Conservation (phyloP, 2,888 invertebrate genomes). For the Taphrorychus bicolor region DNA sequence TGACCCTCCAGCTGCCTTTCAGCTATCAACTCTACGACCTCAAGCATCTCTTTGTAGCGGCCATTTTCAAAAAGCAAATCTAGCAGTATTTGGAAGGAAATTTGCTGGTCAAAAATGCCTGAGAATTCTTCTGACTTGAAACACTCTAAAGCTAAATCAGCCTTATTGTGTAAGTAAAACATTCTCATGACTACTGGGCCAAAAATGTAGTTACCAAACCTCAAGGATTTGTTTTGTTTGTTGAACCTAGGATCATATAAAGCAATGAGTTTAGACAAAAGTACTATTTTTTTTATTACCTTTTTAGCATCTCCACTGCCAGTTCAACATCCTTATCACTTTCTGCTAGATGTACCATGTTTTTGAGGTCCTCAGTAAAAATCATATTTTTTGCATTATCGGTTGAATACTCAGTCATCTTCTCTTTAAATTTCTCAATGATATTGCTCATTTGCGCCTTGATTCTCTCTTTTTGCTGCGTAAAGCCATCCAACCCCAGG, state of each 20-base stretch:
- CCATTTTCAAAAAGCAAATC: slow-evolving; percentile 74
- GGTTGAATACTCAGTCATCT: slow-evolving; percentile 72
- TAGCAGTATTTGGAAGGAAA: slow-evolving; percentile 71
- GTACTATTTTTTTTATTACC: slow-evolving; percentile 52
- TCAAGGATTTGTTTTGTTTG: slow-evolving; percentile 70
- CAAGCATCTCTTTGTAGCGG: slow-evolving; percentile 71
- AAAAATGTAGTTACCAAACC: slow-evolving; percentile 83
- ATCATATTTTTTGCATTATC: slow-evolving; percentile 69
- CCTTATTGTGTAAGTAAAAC: slow-evolving; percentile 73
- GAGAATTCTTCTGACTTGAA: slow-evolving; percentile 68
- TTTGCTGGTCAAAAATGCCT: slow-evolving; percentile 76
- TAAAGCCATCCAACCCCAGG: slow-evolving; percentile 70
- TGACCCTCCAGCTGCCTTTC: slow-evolving; percentile 68
- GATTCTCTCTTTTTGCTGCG: slow-evolving; percentile 62
- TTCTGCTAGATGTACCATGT: slow-evolving; percentile 76
- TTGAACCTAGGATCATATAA: slow-evolving; percentile 65
- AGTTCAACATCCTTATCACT: slow-evolving; percentile 69
- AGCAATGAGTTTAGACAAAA: neutral
- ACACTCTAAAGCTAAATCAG: slow-evolving; percentile 70
- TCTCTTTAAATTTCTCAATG: slow-evolving; percentile 70
- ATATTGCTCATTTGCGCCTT: slow-evolving; percentile 69
- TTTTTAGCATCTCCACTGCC: slow-evolving; percentile 72
- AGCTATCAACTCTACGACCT: slow-evolving; percentile 69
- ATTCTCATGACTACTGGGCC: slow-evolving; percentile 85
- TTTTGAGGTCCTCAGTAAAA: slow-evolving; percentile 86